phyloP scores from a whole-genome alignment of 2,113 vertebrate genomes.

The Naja naja region DNA sequence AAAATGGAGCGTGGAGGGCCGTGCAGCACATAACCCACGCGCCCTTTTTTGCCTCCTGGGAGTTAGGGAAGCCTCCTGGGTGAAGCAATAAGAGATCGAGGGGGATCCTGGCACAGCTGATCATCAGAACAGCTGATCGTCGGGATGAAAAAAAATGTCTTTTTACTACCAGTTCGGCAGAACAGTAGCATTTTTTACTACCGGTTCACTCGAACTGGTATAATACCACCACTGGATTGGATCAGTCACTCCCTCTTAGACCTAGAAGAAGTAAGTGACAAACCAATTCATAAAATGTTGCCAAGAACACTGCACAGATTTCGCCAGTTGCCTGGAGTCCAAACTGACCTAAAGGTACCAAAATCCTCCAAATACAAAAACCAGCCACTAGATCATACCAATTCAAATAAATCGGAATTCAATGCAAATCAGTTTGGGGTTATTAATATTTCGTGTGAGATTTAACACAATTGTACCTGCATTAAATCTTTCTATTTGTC shows the following conservation, averaged over 20 bases:
- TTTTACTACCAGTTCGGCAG: too few species aligned
- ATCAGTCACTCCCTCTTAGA: background rate
- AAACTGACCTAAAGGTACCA: background rate
- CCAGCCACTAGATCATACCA: background rate
- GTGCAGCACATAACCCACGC: too few species aligned
- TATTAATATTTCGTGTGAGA: background rate
- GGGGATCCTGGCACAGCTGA: too few species aligned
- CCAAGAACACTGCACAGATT: background rate
- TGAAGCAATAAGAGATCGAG: too few species aligned
- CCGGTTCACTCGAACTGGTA: too few species aligned
- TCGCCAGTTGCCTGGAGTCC: background rate
- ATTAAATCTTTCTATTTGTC: background rate
- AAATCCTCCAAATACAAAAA: background rate
- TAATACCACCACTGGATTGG: too few species aligned
- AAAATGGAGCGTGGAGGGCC: too few species aligned
- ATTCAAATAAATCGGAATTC: background rate
- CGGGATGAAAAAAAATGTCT: too few species aligned
- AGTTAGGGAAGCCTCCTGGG: too few species aligned
- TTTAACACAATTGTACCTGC: background rate
- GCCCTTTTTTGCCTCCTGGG: too few species aligned
- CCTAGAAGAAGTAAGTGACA: background rate
- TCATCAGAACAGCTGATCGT: too few species aligned
- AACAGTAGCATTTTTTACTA: too few species aligned
- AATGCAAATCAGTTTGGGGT: background rate
- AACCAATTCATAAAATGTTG: background rate